Conservation (phyloP, 1,140 invertebrate genomes). For the Ylistrum balloti region DNA sequence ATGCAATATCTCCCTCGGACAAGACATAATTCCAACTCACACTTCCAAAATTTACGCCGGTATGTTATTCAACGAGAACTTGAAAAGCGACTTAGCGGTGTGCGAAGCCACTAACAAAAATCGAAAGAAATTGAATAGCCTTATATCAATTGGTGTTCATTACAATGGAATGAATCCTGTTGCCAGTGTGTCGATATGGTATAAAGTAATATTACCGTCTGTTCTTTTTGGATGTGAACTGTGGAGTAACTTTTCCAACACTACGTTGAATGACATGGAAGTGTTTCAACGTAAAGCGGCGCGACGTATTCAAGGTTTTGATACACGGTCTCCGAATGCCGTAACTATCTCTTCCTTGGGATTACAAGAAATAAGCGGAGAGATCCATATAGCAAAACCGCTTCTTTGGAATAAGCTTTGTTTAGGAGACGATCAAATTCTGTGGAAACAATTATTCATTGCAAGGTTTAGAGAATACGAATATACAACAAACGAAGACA, state of each 20-base stretch:
- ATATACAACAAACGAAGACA: neutral
- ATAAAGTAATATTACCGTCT: neutral
- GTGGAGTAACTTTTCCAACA: neutral
- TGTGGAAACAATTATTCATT: neutral
- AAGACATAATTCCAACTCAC: neutral
- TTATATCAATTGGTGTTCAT: neutral
- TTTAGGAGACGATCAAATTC: neutral
- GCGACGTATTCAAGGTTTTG: neutral
- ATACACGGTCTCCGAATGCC: neutral
- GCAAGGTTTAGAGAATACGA: neutral
- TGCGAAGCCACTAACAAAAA: neutral
- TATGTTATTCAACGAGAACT: neutral
- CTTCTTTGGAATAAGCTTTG: neutral
- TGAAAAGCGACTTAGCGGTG: neutral
- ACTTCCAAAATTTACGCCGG: neutral
- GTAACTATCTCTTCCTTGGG: neutral
- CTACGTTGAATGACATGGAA: neutral
- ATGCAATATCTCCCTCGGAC: too few relatives aligned
- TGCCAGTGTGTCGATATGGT: neutral
- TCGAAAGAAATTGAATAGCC: neutral
- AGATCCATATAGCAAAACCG: neutral
- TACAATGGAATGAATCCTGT: neutral
- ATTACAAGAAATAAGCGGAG: neutral
- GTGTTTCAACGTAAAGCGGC: neutral
- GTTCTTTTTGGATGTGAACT: neutral